These are phyloP conservation scores for Blastobasis adustella DNA, from an alignment of 2,888 invertebrate genomes.

Conservation along the genomic window DNA sequence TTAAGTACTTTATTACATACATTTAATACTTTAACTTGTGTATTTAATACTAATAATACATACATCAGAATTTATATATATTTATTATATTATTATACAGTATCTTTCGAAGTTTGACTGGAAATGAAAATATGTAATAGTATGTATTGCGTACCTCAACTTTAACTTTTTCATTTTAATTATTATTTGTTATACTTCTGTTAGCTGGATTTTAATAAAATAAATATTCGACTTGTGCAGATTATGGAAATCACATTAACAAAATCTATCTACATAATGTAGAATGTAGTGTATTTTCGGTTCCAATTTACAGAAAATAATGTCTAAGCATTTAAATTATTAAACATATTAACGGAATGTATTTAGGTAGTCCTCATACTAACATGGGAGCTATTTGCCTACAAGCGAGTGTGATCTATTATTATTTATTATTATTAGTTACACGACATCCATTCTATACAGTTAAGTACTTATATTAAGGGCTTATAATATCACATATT, in stretches of 20 bases:
- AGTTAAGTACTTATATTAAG: slow-evolving; percentile 45
- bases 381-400: slow-evolving; percentile 37
- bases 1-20: slow-evolving; percentile 56
- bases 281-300: no score
- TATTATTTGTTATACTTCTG: no score
- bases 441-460: slow-evolving; percentile 56
- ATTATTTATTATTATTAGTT: slow-evolving; percentile 34
- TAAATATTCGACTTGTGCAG: no score
- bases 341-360: slow-evolving; percentile 30
- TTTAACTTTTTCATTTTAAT: no score
- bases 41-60: slow-evolving; percentile 68
- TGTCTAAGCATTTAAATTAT: slow-evolving; percentile 24
- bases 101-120: no score
- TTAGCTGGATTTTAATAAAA: no score
- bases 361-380: slow-evolving; percentile 23
- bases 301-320: slow-evolving; percentile 5
- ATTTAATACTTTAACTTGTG: slow-evolving; percentile 60
- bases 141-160: no score
- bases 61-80: slow-evolving; percentile 23
- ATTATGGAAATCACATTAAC: no score
- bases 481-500: slow-evolving; percentile 70
- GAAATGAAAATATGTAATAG: no score
- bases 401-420: slow-evolving; percentile 43
- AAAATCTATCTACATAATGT: no score
- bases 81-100: no score